Evolutionary conservation across 2,797 vertebrate genomes (phyloP).

Genomic region (Loriculus beryllinus): DNA sequence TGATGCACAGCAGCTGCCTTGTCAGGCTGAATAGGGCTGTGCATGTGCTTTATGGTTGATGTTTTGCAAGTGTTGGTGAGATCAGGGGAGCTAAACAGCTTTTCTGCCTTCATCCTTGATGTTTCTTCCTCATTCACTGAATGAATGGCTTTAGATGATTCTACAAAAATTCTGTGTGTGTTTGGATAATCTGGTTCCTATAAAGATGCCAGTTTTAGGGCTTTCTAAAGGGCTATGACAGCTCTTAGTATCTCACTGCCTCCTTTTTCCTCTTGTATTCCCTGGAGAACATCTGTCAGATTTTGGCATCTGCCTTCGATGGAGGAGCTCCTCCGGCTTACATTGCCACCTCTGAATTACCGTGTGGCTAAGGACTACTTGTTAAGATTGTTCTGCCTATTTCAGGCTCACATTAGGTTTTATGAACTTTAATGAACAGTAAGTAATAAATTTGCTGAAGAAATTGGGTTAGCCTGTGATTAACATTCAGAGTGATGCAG

Average conservation of each 20-base stretch:
- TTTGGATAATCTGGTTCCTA: constrained; percentile 15
- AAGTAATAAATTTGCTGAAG: constrained; percentile 75
- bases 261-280: not conserved
- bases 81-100: not conserved
- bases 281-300: not conserved
- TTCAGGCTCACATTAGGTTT: constrained; percentile 60
- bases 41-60: fast-evolving
- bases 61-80: not conserved
- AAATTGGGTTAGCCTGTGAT: constrained; percentile 80
- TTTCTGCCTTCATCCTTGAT: not conserved
- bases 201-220: not conserved
- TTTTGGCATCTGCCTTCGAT: not conserved
- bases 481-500: constrained; percentile 77
- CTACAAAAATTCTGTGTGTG: not conserved
- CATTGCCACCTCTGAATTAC: not conserved
- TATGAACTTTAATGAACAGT: constrained; percentile 77
- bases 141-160: not conserved
- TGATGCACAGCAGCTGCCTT: fast-evolving
- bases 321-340: not conserved
- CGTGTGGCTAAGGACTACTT: not conserved
- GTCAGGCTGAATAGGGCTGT: fast-evolving
- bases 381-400: constrained; percentile 41
- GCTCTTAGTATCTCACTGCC: not conserved
- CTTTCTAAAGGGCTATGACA: not conserved
- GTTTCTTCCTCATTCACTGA: not conserved